Evolutionary conservation across 2,797 vertebrate genomes (phyloP), one percentile per base, ranked within the genome.

Genomic region (Megaceryle alcyon): DNA sequence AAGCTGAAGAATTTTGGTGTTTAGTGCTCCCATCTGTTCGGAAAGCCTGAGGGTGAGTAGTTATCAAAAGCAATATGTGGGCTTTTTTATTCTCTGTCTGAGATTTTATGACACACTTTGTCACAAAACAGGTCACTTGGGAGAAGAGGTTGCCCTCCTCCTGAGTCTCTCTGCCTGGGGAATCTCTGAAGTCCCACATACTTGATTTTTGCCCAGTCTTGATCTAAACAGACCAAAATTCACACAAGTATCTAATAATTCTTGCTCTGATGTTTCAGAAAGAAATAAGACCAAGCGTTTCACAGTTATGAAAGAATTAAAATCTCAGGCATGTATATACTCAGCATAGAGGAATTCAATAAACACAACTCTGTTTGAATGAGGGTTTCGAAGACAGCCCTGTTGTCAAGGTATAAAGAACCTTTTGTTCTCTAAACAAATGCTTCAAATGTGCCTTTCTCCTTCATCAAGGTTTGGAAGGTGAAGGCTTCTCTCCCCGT

Each of bases 21-120:
- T 97, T 97, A 97, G 91, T 97, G 95, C 96, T 96, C 96, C 95
- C 96, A 97, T 97, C 96, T 97, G 96, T 96, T 96, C 71, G 0
- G 80, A 96, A 95, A 96, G 95, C 96, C 94, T 94, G 80, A 93
- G 95, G 96, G 94, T 81, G 86, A 94, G 53, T 85, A 95, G 82
- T 94, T 97, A 97, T 96, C 96, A 96, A 93, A 96, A 94, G 94
- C 95, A 96, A 94, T 94, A 96, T 95, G 88, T 83, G 90, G 94
- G 83, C 43, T 97, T 87, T 95, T 94, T 93, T 94, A 90, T 94
- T 94, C 83, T 48, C 57, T 87, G 90, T 92, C 91, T 95, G 93
- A 87, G 92, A 96, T 95, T 94, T 96, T 96, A 94, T 96, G 93
- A 95, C 93, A 97, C 65, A 75, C 72, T 96, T 94, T 96, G 94